Percentiles rank a stretch among this genome's conserved stretches.
Evolutionary conservation across 2,113 vertebrate genomes (phyloP).

Genomic region (Daboia siamensis): DNA sequence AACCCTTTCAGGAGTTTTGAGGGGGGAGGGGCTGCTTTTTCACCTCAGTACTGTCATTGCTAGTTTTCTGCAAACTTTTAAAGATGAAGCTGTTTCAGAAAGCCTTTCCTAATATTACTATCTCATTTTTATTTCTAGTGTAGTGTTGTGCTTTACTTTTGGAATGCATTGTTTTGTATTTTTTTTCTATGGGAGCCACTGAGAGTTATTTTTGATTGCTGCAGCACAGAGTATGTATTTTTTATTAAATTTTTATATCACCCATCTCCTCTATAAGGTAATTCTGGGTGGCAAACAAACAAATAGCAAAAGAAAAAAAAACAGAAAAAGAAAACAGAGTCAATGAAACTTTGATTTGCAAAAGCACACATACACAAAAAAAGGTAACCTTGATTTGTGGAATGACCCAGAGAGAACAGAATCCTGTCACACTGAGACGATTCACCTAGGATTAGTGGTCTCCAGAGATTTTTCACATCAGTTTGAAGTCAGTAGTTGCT

Average conservation of each 20-base stretch:
- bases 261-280: no score
- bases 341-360: no score
- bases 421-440: not conserved
- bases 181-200: not conserved
- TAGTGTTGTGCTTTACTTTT: no score
- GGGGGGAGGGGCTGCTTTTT: no score
- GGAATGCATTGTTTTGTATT: no score
- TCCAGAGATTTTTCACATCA: not conserved
- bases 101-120: no score
- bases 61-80: not conserved
- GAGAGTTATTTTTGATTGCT: not conserved
- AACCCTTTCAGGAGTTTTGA: no score
- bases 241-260: not conserved
- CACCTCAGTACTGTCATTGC: not conserved
- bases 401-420: not conserved
- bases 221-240: not conserved
- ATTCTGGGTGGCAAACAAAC: not conserved
- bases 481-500: not conserved
- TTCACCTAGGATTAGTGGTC: not conserved
- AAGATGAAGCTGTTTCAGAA: no score
- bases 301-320: not conserved
- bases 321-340: not conserved
- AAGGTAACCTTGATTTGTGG: no score
- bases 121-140: no score
- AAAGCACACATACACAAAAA: no score